Evolutionary conservation across 2,888 invertebrate species (phyloP), one percentile per base, ranked within the genome.

Genomic region (Chironomus riparius): DNA sequence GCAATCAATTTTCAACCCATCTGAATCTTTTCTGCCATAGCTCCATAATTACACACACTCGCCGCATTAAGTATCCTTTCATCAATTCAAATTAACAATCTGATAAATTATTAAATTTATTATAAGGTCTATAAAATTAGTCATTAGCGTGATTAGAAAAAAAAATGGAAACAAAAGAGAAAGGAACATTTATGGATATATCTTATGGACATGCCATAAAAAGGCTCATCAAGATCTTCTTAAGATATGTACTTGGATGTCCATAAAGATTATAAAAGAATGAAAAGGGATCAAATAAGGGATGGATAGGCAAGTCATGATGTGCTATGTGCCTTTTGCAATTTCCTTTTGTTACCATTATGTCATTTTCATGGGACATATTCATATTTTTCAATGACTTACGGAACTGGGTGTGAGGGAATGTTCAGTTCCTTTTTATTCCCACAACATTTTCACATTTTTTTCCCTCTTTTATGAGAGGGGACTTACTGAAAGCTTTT

Each of bases 41-140:
- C n/a, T n/a, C n/a, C n/a, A n/a, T n/a, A n/a, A n/a, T n/a, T n/a
- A n/a, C n/a, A n/a, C n/a, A n/a, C 22, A 24, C 22, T 3, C 22
- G 22, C 22, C 22, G 4, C 18, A 56, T n/a, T 7, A 56, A 15
- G 6, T 3, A 21, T 62, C 21, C 22, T 21, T 62, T 62, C 18
- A 18, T 50, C 62, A 13, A 4, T 56, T 56, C 72, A 15, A 72
- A 72, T 72, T 72, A 72, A 61, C 15, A 72, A 72, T 72, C 72
- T 38, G 72, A 72, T 72, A 72, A 72, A 72, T 72, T 56, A 72
- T 72, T 48, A 72, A 72, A 72, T 72, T 72, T 72, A 72, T 72
- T 72, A 61, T 1, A 50, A 4, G 50, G 13, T 50, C n/a, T 2
- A 50, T n/a, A 50, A 50, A 50, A 15, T 38, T 38, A 38, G 38